phyloP scores from a whole-genome alignment of 2,888 invertebrate species.

The Zele albiditarsus region DNA sequence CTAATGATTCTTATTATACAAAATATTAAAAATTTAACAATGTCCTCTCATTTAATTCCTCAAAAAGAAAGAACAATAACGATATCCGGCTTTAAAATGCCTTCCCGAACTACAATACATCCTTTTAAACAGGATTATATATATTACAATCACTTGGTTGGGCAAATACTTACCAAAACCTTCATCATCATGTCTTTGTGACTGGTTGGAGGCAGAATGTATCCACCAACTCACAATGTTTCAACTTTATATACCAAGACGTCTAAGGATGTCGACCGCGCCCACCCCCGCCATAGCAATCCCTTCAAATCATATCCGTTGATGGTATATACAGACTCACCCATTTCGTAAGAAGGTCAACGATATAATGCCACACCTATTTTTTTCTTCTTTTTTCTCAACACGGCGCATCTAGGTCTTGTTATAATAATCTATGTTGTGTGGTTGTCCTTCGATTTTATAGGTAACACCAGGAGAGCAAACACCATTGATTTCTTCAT shows the following conservation, averaged over 20 bases:
- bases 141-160: too few species aligned
- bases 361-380: slow-evolving; percentile 64
- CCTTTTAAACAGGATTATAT: too few species aligned
- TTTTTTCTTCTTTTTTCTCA: slow-evolving; percentile 40
- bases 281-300: slow-evolving; percentile 60
- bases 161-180: slow-evolving; percentile 67
- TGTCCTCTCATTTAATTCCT: too few species aligned
- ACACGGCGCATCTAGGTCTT: slow-evolving; percentile 41
- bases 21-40: too few species aligned
- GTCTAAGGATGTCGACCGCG: slow-evolving; percentile 65
- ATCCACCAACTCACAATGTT: slow-evolving; percentile 55
- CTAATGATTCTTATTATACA: too few species aligned
- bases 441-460: slow-evolving; percentile 14
- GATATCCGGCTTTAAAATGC: too few species aligned
- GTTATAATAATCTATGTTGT: slow-evolving; percentile 20
- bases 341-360: slow-evolving; percentile 71
- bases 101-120: too few species aligned
- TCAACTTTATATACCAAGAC: slow-evolving; percentile 65
- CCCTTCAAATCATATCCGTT: slow-evolving; percentile 70
- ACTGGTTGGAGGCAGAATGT: slow-evolving; percentile 68
- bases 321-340: slow-evolving; percentile 61
- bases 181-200: slow-evolving; percentile 63
- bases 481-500: slow-evolving; percentile 31
- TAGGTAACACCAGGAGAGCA: slow-evolving; percentile 25
- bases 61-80: too few species aligned